Conservation (phyloP, 2,797 vertebrate species). For the Megaceryle alcyon region DNA sequence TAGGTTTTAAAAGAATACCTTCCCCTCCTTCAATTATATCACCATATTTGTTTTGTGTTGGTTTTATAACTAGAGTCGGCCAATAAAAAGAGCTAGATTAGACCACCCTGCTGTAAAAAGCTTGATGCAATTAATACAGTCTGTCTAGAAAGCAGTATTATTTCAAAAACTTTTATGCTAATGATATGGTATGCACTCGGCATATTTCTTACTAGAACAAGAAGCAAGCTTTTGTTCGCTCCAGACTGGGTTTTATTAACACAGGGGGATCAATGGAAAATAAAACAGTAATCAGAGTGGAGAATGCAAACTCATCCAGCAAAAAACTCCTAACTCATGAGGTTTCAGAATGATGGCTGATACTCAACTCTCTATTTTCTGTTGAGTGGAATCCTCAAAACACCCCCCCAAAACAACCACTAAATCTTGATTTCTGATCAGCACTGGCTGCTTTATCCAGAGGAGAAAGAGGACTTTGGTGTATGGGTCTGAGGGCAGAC, state of each 20-base stretch:
- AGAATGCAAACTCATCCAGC: slow-evolving; percentile 29
- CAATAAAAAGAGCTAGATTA: slow-evolving; percentile 56
- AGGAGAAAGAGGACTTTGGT: background rate
- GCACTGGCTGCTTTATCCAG: background rate
- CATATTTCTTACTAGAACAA: slow-evolving; percentile 73
- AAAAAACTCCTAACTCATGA: slow-evolving; percentile 28
- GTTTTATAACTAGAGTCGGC: slow-evolving; percentile 65
- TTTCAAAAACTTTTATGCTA: slow-evolving; percentile 81
- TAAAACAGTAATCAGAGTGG: slow-evolving; percentile 46
- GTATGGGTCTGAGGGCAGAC: background rate
- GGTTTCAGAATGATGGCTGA: background rate
- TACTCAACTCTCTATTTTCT: background rate
- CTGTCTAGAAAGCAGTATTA: slow-evolving; percentile 79
- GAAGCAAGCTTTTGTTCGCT: slow-evolving; percentile 72
- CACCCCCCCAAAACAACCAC: too few species aligned
- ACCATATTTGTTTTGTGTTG: slow-evolving; percentile 58
- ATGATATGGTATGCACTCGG: slow-evolving; percentile 76
- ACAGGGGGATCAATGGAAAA: slow-evolving; percentile 64
- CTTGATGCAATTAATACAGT: slow-evolving; percentile 78
- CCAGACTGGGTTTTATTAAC: slow-evolving; percentile 77
- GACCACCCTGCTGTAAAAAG: slow-evolving; percentile 76
- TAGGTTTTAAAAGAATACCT: slow-evolving; percentile 68
- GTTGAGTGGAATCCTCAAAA: background rate
- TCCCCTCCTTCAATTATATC: slow-evolving; percentile 68
- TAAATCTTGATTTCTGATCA: background rate